phyloP scores from a whole-genome alignment of 2,797 vertebrate genomes.

The Pseudomugil tenellus region DNA sequence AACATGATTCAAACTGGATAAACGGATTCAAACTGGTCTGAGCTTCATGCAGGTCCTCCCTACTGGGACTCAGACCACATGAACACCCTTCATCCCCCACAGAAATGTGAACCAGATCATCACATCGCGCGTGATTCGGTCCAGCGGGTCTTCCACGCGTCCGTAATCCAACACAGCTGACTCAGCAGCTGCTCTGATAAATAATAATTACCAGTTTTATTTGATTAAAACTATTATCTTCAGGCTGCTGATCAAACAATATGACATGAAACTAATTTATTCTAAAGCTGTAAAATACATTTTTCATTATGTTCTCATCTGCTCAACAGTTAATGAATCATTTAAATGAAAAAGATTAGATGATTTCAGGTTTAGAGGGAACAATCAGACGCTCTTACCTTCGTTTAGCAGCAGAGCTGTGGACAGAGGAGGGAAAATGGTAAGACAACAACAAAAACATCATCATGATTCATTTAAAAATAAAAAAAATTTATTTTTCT shows the following conservation, averaged over 20 bases:
- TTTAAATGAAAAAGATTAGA: background rate
- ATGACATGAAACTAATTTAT: background rate
- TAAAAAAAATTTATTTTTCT: background rate
- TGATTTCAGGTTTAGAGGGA: background rate
- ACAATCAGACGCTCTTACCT: slow-evolving; percentile 76
- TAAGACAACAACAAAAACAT: slow-evolving; percentile 5
- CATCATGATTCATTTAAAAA: background rate
- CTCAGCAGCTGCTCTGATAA: slow-evolving; percentile 4
- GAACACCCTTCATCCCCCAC: too few relatives aligned
- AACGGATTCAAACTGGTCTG: too few relatives aligned
- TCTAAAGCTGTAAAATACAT: background rate
- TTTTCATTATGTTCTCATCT: background rate
- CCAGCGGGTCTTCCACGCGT: too few relatives aligned
- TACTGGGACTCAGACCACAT: too few relatives aligned
- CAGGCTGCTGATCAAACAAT: background rate
- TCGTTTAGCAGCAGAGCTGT: slow-evolving; percentile 88
- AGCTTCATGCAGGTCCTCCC: too few relatives aligned
- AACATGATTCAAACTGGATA: too few relatives aligned
- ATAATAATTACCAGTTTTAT: background rate
- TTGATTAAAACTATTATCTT: background rate
- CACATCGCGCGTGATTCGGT: too few relatives aligned
- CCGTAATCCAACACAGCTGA: too few relatives aligned
- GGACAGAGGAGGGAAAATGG: background rate
- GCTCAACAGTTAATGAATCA: background rate
- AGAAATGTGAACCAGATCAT: too few relatives aligned